Evolutionary conservation across 30 jellyfish, hydroid and myxozoan genomes (phyloP).

Genomic region (Aurelia aurita): DNA sequence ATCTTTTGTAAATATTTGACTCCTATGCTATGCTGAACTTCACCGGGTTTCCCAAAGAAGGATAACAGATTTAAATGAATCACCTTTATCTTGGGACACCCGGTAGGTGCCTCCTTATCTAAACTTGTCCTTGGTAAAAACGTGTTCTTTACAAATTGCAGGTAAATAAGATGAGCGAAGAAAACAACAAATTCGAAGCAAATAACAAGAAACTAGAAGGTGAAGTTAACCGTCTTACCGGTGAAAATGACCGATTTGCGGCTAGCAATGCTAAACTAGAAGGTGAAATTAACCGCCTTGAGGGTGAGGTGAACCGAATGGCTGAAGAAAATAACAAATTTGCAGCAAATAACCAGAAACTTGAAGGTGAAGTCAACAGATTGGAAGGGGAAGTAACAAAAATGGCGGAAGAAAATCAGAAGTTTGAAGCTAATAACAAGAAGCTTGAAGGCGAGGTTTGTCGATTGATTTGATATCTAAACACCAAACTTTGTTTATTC

Average conservation of each 20-base stretch:
- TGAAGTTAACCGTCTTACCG: slow-evolving; percentile 55
- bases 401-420: slow-evolving; percentile 74
- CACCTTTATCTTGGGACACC: too few relatives aligned
- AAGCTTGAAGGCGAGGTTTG: slow-evolving; percentile 72
- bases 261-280: slow-evolving; percentile 76
- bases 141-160: background rate
- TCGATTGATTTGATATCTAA: background rate
- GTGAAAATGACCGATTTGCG: slow-evolving; percentile 77
- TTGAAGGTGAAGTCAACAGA: slow-evolving; percentile 77
- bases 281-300: slow-evolving; percentile 83
- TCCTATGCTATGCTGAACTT: too few relatives aligned
- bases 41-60: too few relatives aligned
- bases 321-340: slow-evolving; percentile 86
- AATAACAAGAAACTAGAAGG: slow-evolving; percentile 79
- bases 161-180: slow-evolving; percentile 85
- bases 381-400: slow-evolving; percentile 84
- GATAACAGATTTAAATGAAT: too few relatives aligned
- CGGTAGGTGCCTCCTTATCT: too few relatives aligned
- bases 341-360: slow-evolving; percentile 83
- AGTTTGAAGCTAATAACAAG: slow-evolving; percentile 78
- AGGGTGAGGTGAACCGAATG: slow-evolving; percentile 70
- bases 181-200: slow-evolving; percentile 86
- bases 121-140: too few relatives aligned
- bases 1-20: too few relatives aligned
- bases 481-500: too few relatives aligned